Percentiles rank a stretch among this genome's conserved stretches.
Conservation (phyloP, 1,140 invertebrate species). For the Alviniconcha marisindica region DNA sequence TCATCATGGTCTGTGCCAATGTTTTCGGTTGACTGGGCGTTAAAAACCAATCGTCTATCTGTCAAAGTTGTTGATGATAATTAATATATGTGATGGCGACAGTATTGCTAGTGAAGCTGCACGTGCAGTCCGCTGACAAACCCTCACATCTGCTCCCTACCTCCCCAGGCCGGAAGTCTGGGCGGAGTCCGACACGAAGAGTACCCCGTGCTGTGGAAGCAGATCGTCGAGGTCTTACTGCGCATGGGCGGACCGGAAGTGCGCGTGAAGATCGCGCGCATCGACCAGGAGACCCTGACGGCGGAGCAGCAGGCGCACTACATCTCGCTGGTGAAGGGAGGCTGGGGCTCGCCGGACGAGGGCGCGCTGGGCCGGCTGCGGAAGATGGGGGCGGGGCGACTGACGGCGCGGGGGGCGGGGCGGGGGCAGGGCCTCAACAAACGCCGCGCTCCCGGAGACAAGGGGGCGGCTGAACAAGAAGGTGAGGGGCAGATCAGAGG, state of each 20-base stretch:
- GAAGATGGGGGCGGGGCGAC: background rate
- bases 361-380: slow-evolving; percentile 31
- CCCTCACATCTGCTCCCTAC: background rate
- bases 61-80: no score
- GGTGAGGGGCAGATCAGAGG: no score
- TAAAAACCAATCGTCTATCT: no score
- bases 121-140: background rate
- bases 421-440: background rate
- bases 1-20: no score
- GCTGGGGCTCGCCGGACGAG: slow-evolving; percentile 46
- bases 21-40: no score
- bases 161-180: slow-evolving; percentile 49
- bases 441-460: background rate
- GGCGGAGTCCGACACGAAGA: slow-evolving; percentile 52
- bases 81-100: no score
- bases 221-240: slow-evolving; percentile 59
- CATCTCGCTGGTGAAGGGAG: slow-evolving; percentile 49
- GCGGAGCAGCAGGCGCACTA: slow-evolving; percentile 62
- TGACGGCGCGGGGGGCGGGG: background rate
- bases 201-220: slow-evolving; percentile 58
- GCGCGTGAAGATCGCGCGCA: slow-evolving; percentile 56
- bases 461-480: background rate
- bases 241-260: slow-evolving; percentile 63
- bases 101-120: no score
- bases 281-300: slow-evolving; percentile 59